A percentile compares a stretch with the other conserved stretches of the same genome.
phyloP scores from a whole-genome alignment of 1,140 invertebrate species.

The Notospermus geniculatus region DNA sequence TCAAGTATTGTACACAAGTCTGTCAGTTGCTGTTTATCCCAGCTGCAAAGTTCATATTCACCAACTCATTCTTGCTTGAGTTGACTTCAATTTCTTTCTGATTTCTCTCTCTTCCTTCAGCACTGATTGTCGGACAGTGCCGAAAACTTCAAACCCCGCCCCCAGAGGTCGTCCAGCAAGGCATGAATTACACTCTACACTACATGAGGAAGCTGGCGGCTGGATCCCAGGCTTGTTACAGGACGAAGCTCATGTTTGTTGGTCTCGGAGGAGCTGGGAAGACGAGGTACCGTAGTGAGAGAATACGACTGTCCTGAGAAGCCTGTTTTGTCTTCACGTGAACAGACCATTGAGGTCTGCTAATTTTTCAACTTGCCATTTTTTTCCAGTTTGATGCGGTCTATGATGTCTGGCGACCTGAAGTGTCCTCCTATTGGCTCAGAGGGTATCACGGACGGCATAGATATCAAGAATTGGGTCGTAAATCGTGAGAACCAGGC shows the following conservation, averaged over 20 bases:
- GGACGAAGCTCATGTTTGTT: slow-evolving; percentile 55
- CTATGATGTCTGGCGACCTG: slow-evolving; percentile 29
- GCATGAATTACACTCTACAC: slow-evolving; percentile 38
- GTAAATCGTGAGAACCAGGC: slow-evolving; percentile 23
- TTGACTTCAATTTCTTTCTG: too few relatives aligned
- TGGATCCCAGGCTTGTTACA: slow-evolving; percentile 43
- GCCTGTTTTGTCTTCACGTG: too few relatives aligned
- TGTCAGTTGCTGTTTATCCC: too few relatives aligned
- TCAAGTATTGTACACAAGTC: too few relatives aligned
- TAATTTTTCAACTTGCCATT: not conserved
- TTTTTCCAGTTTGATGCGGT: slow-evolving; percentile 35
- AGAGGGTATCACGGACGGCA: slow-evolving; percentile 51
- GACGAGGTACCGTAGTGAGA: too few relatives aligned
- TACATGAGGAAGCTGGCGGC: slow-evolving; percentile 44
- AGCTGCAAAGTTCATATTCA: too few relatives aligned
- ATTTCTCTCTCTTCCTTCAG: slow-evolving; percentile 27
- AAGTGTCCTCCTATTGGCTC: slow-evolving; percentile 26
- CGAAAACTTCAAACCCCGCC: slow-evolving; percentile 47
- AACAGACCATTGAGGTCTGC: slow-evolving; percentile 8
- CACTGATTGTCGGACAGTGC: slow-evolving; percentile 38
- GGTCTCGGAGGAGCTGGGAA: slow-evolving; percentile 55
- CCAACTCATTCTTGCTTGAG: too few relatives aligned
- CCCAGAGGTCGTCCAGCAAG: slow-evolving; percentile 43
- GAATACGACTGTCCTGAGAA: too few relatives aligned
- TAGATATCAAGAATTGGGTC: slow-evolving; percentile 49